phyloP scores from a whole-genome alignment of 2,888 invertebrate genomes.

The Physocephala rufipes region DNA sequence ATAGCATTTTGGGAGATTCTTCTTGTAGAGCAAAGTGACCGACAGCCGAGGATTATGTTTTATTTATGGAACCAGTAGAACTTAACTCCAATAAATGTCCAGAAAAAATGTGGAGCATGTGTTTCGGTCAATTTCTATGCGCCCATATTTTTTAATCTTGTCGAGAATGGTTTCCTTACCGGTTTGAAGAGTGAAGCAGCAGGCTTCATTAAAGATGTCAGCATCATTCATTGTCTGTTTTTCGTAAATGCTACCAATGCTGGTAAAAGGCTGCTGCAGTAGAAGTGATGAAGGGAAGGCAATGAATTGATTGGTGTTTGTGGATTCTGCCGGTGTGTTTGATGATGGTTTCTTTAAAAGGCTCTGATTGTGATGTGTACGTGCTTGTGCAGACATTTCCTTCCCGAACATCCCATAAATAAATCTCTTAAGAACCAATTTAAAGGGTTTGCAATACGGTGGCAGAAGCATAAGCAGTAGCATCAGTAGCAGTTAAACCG shows the following conservation, averaged over 20 bases:
- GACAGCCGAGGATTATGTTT: slow-evolving; percentile 63
- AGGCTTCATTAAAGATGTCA: slow-evolving; percentile 29
- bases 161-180: background rate
- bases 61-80: slow-evolving; percentile 66
- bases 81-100: slow-evolving; percentile 67
- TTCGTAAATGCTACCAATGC: background rate
- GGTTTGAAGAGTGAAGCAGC: background rate
- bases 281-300: background rate
- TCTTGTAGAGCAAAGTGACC: slow-evolving; percentile 17
- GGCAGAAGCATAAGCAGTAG: background rate
- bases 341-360: slow-evolving; percentile 8
- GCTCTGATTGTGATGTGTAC: background rate
- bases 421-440: slow-evolving; percentile 19
- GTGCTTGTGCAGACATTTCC: background rate
- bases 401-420: slow-evolving; percentile 17
- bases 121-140: slow-evolving; percentile 63
- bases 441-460: background rate
- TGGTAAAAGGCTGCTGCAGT: background rate
- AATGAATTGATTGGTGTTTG: background rate
- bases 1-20: background rate
- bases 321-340: background rate
- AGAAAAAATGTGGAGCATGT: slow-evolving; percentile 67
- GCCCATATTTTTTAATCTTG: slow-evolving; percentile 53
- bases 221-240: slow-evolving; percentile 24
- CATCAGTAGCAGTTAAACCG: too few relatives aligned